These are phyloP conservation scores for Bufotes viridis DNA, from an alignment of 2,797 vertebrate species.

Conservation along the genomic window DNA sequence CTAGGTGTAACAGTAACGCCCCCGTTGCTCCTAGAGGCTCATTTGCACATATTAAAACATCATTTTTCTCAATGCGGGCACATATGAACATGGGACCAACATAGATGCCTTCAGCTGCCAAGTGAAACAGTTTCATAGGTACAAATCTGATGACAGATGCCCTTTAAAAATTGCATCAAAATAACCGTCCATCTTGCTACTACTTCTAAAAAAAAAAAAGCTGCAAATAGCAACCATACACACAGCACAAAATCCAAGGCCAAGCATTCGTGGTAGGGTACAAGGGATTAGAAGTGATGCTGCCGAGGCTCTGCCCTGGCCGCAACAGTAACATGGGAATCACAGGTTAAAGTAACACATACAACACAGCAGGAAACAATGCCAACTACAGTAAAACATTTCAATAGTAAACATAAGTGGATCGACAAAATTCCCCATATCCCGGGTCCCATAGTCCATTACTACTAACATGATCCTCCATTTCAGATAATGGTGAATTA, in stretches of 20 bases:
- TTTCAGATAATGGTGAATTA: neutral
- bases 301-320: slow-evolving; percentile 1
- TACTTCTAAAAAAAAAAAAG: neutral
- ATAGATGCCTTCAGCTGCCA: no score
- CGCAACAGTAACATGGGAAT: neutral
- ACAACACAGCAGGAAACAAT: neutral
- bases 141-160: no score
- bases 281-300: neutral
- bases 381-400: slow-evolving; percentile 11
- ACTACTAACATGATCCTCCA: neutral
- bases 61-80: no score
- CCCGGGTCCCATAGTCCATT: slow-evolving; percentile 2
- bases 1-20: no score
- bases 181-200: neutral
- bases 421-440: neutral
- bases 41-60: no score
- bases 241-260: neutral
- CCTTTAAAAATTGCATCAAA: neutral
- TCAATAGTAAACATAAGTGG: slow-evolving; percentile 1
- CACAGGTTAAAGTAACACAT: neutral
- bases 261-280: neutral
- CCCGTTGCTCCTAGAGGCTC: no score
- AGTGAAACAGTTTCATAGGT: no score
- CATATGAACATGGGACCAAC: no score
- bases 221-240: neutral